Evolutionary conservation across 2,797 vertebrate species (phyloP).

Genomic region (Sebastes elongatus): DNA sequence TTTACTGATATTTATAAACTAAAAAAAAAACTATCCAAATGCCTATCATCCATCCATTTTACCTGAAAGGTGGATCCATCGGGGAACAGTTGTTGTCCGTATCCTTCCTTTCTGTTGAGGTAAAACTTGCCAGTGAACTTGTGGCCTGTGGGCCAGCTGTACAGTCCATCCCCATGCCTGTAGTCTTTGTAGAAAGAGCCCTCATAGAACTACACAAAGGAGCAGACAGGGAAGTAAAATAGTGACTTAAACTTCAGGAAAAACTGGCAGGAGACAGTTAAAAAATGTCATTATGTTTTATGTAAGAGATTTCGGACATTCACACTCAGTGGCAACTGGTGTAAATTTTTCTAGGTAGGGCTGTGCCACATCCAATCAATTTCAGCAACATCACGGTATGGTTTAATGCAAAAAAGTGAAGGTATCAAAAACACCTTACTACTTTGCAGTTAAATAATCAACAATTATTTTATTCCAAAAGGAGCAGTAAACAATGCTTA

Average conservation of each 20-base stretch:
- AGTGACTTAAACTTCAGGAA: neutral
- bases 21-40: neutral
- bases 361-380: too few species aligned
- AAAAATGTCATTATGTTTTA: neutral
- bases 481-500: too few species aligned
- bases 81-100: constrained; percentile 79
- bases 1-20: neutral
- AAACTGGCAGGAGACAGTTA: neutral
- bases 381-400: too few species aligned
- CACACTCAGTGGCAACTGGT: too few species aligned
- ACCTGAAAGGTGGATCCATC: constrained; percentile 86
- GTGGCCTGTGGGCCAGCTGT: constrained; percentile 85
- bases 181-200: constrained; percentile 89
- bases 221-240: neutral
- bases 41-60: neutral
- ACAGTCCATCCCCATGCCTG: constrained; percentile 84
- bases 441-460: too few species aligned
- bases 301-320: neutral
- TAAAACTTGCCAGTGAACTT: constrained; percentile 88
- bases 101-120: constrained; percentile 89
- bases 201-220: constrained; percentile 78
- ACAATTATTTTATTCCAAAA: too few species aligned
- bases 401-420: too few species aligned
- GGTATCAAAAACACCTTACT: too few species aligned
- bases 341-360: too few species aligned